These are phyloP conservation scores for Bhutanitis thaidina DNA, from an alignment of 2,888 invertebrate genomes.

Conservation along the genomic window DNA sequence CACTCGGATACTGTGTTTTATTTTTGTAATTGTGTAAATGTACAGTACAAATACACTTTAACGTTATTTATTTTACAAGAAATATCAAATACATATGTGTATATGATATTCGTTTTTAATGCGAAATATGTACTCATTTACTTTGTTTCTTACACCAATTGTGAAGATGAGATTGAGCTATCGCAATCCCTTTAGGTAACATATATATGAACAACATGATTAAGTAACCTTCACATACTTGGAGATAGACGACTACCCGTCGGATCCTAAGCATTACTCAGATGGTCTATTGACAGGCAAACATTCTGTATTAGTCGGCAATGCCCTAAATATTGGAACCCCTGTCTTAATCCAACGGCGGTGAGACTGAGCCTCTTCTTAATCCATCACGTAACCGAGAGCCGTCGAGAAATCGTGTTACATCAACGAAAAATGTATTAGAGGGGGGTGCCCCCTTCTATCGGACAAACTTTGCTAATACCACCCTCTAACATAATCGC, in stretches of 20 bases:
- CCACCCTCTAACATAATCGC: slow-evolving; percentile 80
- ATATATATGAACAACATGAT: slow-evolving; percentile 18
- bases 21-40: no score
- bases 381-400: slow-evolving; percentile 80
- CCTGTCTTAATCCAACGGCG: slow-evolving; percentile 69
- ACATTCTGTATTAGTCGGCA: slow-evolving; percentile 71
- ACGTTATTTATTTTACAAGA: no score
- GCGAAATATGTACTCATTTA: no score
- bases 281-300: slow-evolving; percentile 68
- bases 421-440: slow-evolving; percentile 82
- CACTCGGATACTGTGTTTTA: no score
- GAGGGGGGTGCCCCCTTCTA: slow-evolving; percentile 60
- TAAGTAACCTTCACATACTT: slow-evolving; percentile 16
- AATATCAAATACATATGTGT: no score
- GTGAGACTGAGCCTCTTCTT: slow-evolving; percentile 71
- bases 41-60: no score
- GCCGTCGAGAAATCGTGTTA: slow-evolving; percentile 80
- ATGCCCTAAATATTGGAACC: slow-evolving; percentile 71
- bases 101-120: no score
- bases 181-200: slow-evolving; percentile 19
- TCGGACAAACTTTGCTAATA: slow-evolving; percentile 80
- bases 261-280: slow-evolving; percentile 39
- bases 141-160: no score
- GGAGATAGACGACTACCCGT: slow-evolving; percentile 14
- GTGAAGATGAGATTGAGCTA: no score